phyloP scores from a whole-genome alignment of 1,140 invertebrate species.

The Zelostemma sp. region DNA sequence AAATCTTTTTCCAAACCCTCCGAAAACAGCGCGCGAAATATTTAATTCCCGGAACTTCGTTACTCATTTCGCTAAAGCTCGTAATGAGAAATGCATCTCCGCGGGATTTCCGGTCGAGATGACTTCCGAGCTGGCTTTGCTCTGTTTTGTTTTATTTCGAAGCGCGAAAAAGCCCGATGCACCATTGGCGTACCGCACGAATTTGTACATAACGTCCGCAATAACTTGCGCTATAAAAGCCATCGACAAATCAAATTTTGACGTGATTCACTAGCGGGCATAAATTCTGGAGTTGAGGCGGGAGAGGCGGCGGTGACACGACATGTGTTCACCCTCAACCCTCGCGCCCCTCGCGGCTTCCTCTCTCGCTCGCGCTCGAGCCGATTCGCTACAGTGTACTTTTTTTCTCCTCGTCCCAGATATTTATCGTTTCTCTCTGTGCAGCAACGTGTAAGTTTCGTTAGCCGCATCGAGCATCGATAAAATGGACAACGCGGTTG shows the following conservation, averaged over 20 bases:
- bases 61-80: too few relatives aligned
- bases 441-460: constrained; percentile 54
- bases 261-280: constrained; percentile 69
- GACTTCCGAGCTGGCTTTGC: constrained; percentile 29
- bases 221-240: constrained; percentile 71
- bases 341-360: constrained; percentile 17
- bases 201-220: constrained; percentile 68
- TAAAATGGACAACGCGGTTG: constrained; percentile 46
- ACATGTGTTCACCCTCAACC: constrained; percentile 64
- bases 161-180: constrained; percentile 23
- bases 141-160: constrained; percentile 23
- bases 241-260: constrained; percentile 72
- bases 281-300: constrained; percentile 65
- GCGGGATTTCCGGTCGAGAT: constrained; percentile 31
- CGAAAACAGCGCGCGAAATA: too few relatives aligned
- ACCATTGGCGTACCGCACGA: constrained; percentile 52
- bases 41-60: too few relatives aligned
- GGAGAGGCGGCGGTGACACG: constrained; percentile 66
- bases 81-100: constrained; percentile 39
- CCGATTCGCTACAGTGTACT: constrained; percentile 23
- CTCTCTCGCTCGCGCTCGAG: constrained; percentile 26
- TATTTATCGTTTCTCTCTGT: constrained; percentile 60
- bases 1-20: too few relatives aligned
- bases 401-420: constrained; percentile 37
- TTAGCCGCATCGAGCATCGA: constrained; percentile 53